phyloP scores from a whole-genome alignment of 2,797 vertebrate species.

The Pelodytes ibericus region DNA sequence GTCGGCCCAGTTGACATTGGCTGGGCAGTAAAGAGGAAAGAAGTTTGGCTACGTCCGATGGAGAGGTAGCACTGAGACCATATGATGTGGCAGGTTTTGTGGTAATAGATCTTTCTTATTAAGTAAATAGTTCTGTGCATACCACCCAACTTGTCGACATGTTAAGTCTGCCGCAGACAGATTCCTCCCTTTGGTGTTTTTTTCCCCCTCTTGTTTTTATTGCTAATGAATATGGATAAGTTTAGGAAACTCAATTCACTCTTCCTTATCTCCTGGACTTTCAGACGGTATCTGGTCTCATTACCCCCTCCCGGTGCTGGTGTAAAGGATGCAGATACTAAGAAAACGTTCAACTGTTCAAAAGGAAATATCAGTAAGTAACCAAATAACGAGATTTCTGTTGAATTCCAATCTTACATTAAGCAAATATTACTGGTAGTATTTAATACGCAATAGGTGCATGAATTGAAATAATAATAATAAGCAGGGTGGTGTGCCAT shows the following conservation, averaged over 20 bases:
- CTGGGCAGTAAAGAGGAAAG: conserved; percentile 15
- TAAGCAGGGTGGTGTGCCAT: no score
- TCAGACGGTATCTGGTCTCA: conserved; percentile 7
- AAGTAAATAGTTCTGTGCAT: conserved; percentile 48
- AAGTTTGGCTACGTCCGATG: conserved; percentile 20
- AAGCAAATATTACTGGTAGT: no score
- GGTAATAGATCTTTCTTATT: conserved; percentile 45
- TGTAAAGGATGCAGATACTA: not conserved
- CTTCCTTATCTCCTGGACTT: conserved; percentile 34
- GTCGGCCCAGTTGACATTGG: conserved; percentile 36
- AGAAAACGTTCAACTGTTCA: no score
- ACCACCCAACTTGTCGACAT: conserved; percentile 53
- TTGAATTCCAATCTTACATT: no score
- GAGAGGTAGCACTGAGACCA: conserved; percentile 29
- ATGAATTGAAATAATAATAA: no score
- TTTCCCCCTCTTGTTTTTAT: conserved; percentile 34
- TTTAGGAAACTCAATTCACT: conserved; percentile 22
- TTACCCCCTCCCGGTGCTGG: not conserved
- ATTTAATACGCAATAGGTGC: no score
- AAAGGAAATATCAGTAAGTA: no score
- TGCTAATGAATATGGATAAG: conserved; percentile 46
- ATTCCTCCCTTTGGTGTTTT: conserved; percentile 50
- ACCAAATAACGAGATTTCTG: no score
- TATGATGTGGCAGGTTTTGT: conserved; percentile 39
- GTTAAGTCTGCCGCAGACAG: conserved; percentile 48